phyloP scores from a whole-genome alignment of 2,888 invertebrate genomes.

The Agriopis leucophaearia region DNA sequence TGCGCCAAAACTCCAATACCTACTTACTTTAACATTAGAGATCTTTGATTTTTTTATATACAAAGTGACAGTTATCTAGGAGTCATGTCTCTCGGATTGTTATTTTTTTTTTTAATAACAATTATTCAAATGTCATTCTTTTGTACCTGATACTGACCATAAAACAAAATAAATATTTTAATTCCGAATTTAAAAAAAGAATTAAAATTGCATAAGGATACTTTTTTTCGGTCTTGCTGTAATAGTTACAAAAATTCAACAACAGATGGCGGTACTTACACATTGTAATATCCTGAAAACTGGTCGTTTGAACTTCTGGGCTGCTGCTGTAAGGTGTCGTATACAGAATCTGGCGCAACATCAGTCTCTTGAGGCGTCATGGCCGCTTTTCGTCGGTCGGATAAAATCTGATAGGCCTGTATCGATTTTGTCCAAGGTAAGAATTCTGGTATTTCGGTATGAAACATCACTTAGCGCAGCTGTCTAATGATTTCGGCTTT shows the following conservation, averaged over 20 bases:
- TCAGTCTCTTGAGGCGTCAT: conserved; percentile 45
- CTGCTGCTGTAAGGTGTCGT: conserved; percentile 89
- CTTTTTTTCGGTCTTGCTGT: too few species aligned
- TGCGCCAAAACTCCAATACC: too few species aligned
- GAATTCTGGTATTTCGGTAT: conserved; percentile 5
- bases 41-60: too few species aligned
- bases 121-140: too few species aligned
- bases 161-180: neutral
- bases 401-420: conserved; percentile 36
- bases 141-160: too few species aligned
- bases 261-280: conserved; percentile 83
- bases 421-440: conserved; percentile 32
- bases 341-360: conserved; percentile 77
- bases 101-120: too few species aligned
- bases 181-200: neutral
- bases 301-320: conserved; percentile 97
- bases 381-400: conserved; percentile 35
- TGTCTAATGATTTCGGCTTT: conserved; percentile 7
- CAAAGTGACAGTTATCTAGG: too few species aligned
- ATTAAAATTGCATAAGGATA: neutral
- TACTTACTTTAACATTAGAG: too few species aligned
- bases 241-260: neutral
- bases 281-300: conserved; percentile 92
- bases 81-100: too few species aligned
- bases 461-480: conserved; percentile 1